phyloP scores from a whole-genome alignment of 2,113 vertebrate genomes.

The Falco punctatus region DNA sequence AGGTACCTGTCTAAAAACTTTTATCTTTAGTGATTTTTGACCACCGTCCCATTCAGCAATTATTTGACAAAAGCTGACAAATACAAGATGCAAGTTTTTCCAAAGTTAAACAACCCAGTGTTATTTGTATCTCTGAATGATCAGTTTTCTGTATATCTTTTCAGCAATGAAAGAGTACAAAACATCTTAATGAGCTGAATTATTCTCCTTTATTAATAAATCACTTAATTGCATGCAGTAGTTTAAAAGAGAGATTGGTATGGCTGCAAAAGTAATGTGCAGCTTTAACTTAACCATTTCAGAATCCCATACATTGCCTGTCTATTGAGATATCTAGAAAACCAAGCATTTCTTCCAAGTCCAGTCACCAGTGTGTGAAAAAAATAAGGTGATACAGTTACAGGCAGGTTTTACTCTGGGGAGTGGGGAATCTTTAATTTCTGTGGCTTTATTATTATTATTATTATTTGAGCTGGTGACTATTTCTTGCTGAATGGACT shows the following conservation, averaged over 20 bases:
- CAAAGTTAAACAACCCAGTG: neutral
- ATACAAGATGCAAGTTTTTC: neutral
- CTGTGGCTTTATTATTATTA: neutral
- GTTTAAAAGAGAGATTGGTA: neutral
- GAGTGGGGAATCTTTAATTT: neutral
- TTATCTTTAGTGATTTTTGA: neutral
- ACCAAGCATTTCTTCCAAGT: neutral
- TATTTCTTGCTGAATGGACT: constrained; percentile 14
- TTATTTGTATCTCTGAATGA: neutral
- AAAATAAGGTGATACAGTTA: neutral
- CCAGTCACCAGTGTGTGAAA: neutral
- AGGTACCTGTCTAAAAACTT: neutral
- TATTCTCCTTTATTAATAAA: neutral
- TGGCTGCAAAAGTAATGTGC: neutral
- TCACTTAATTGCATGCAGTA: neutral
- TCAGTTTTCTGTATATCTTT: neutral
- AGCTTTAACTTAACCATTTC: neutral
- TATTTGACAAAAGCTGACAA: neutral
- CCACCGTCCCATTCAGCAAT: neutral
- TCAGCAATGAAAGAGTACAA: neutral
- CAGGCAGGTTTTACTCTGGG: neutral
- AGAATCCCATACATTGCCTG: neutral
- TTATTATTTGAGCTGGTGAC: neutral
- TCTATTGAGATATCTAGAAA: neutral
- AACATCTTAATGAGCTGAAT: neutral